Conservation (phyloP, 2,888 invertebrate genomes). For the Lomographa bimaculata region DNA sequence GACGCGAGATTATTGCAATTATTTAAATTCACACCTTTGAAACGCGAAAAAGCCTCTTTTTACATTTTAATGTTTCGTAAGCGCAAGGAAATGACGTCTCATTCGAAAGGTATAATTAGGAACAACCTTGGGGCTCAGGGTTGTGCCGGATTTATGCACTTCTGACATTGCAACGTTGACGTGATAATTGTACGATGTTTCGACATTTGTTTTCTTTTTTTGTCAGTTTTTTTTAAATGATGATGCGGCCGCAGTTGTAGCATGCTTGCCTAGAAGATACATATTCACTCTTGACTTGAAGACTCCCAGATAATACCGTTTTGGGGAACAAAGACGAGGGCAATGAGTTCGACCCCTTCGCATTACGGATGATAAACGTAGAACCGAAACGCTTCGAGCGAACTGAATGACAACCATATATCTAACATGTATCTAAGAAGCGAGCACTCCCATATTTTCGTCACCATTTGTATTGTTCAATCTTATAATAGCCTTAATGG, state of each 20-base stretch:
- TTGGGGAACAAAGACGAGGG: too few relatives aligned
- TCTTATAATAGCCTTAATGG: constrained; percentile 33
- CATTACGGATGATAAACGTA: too few relatives aligned
- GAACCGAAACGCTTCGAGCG: too few relatives aligned
- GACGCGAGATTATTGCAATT: constrained; percentile 79
- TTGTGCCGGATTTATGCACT: constrained; percentile 63
- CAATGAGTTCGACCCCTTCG: too few relatives aligned
- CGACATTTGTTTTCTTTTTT: constrained; percentile 59
- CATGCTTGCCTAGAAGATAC: too few relatives aligned
- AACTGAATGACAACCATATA: too few relatives aligned
- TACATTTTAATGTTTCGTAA: constrained; percentile 80
- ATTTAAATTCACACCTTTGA: constrained; percentile 83
- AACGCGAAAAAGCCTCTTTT: constrained; percentile 77
- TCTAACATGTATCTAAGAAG: constrained; percentile 21
- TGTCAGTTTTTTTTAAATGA: too few relatives aligned
- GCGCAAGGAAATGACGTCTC: constrained; percentile 80
- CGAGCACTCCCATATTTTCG: constrained; percentile 24
- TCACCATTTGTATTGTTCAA: constrained; percentile 30
- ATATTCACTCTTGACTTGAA: too few relatives aligned
- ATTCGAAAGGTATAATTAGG: constrained; percentile 83
- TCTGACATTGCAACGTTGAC: constrained; percentile 64
- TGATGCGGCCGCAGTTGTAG: too few relatives aligned
- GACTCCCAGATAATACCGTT: too few relatives aligned
- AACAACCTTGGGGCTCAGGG: constrained; percentile 71
- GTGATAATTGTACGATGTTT: constrained; percentile 70